Conservation (phyloP, 2,888 invertebrate genomes). For the Argyresthia albistria region DNA sequence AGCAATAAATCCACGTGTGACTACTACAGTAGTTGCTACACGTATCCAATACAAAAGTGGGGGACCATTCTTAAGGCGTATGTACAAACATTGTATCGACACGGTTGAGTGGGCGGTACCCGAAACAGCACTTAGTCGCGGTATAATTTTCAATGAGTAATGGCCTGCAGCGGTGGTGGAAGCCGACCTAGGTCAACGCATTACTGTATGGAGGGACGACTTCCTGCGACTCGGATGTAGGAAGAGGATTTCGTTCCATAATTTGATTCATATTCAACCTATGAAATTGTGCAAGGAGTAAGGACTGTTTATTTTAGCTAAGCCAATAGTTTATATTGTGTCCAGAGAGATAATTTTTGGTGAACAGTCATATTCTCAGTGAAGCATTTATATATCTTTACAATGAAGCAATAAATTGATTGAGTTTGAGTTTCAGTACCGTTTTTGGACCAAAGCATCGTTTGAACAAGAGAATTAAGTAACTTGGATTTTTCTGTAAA, state of each 20-base stretch:
- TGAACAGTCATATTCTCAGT: no score
- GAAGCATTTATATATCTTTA: no score
- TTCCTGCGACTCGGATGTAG: slow-evolving; percentile 28
- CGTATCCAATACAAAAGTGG: slow-evolving; percentile 10
- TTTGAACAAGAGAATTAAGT: no score
- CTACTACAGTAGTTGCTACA: slow-evolving; percentile 15
- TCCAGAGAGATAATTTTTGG: no score
- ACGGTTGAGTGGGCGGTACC: slow-evolving; percentile 43
- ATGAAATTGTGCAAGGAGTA: no score
- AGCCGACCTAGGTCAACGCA: slow-evolving; percentile 56
- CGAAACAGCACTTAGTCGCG: slow-evolving; percentile 61
- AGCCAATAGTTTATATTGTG: no score
- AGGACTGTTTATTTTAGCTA: no score
- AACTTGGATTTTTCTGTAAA: no score
- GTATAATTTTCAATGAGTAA: slow-evolving; percentile 68
- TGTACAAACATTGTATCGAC: slow-evolving; percentile 11
- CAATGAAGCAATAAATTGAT: no score
- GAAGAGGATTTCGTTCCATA: slow-evolving; percentile 5
- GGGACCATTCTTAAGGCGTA: slow-evolving; percentile 19
- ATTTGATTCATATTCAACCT: no score
- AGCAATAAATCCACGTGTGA: slow-evolving; percentile 29
- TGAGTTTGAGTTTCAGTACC: no score
- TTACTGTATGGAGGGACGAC: slow-evolving; percentile 36
- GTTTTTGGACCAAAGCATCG: no score
- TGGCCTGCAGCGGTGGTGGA: slow-evolving; percentile 33